A percentile compares a stretch with the other conserved stretches of the same genome.
Conservation (phyloP, 2,888 invertebrate species). For the Trachelus tabidus region DNA sequence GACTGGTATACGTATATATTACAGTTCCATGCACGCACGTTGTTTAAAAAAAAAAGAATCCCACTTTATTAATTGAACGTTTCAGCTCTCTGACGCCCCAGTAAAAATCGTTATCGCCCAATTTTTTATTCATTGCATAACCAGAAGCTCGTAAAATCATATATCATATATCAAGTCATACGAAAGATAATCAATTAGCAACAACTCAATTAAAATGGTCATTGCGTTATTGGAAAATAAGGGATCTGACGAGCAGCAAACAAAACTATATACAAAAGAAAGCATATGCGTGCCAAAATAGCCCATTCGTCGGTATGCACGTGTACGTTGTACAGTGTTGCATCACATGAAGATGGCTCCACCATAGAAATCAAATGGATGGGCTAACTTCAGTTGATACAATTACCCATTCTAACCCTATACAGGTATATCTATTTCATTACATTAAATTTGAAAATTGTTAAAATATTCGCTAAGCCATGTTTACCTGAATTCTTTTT, state of each 20-base stretch:
- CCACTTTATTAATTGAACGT: not conserved
- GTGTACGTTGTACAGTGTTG: not conserved
- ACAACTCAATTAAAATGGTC: slow-evolving; percentile 37
- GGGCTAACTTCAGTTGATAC: not conserved
- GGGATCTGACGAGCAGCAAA: slow-evolving; percentile 17
- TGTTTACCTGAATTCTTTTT: not conserved
- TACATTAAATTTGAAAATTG: not conserved
- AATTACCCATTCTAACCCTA: not conserved
- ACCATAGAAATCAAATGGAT: not conserved
- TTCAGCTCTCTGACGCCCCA: not conserved
- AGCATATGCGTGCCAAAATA: not conserved
- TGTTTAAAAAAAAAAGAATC: not conserved
- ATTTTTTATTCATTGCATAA: not conserved
- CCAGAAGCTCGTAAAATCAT: not conserved
- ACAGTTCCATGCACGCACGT: not conserved
- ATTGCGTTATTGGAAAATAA: slow-evolving; percentile 24
- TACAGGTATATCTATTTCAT: not conserved
- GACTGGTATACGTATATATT: not conserved
- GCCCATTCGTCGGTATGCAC: too few relatives aligned
- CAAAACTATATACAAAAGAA: slow-evolving; percentile 17
- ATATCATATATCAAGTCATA: too few relatives aligned
- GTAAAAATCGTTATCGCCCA: not conserved
- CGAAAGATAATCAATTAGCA: slow-evolving; percentile 37
- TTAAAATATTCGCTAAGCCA: not conserved
- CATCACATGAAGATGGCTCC: not conserved